A percentile compares a stretch with the other conserved stretches of the same genome.
These are phyloP conservation scores for Leptestheria dahalacensis DNA, from an alignment of 1,140 invertebrate genomes.

Conservation along the genomic window DNA sequence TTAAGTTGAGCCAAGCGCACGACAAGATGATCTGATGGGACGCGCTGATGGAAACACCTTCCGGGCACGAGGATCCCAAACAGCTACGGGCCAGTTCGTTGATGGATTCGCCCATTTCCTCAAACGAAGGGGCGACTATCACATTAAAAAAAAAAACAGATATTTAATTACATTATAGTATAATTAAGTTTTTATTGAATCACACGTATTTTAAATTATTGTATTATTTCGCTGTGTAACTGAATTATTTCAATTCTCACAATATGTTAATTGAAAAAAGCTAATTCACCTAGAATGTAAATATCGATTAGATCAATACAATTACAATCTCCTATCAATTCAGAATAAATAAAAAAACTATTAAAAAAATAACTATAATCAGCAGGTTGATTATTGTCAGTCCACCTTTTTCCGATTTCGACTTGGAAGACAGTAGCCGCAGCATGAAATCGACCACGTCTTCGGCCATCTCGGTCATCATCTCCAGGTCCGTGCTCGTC, in stretches of 20 bases:
- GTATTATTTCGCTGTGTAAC: no score
- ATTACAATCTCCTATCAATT: no score
- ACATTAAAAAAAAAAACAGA: constrained; percentile 16
- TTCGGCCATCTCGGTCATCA: constrained; percentile 27
- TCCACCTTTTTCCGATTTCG: constrained; percentile 17
- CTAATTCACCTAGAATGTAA: no score
- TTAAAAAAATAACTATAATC: background rate
- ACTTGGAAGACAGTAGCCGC: constrained; percentile 26
- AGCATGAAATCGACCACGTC: constrained; percentile 28
- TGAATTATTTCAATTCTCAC: no score
- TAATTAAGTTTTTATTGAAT: no score
- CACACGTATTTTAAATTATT: no score
- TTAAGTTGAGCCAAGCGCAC: constrained; percentile 61
- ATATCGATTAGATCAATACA: no score
- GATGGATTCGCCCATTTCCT: constrained; percentile 40
- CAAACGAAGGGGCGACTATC: constrained; percentile 41
- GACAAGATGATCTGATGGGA: constrained; percentile 51
- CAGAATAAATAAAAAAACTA: constrained; percentile 5
- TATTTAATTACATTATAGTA: no score
- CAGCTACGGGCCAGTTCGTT: constrained; percentile 26
- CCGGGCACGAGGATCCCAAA: constrained; percentile 21
- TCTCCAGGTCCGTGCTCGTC: constrained; percentile 18
- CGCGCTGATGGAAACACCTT: constrained; percentile 34
- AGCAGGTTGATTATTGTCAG: background rate
- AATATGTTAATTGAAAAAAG: no score